Conservation (phyloP, 2,113 vertebrate species). For the Lanius collurio region DNA sequence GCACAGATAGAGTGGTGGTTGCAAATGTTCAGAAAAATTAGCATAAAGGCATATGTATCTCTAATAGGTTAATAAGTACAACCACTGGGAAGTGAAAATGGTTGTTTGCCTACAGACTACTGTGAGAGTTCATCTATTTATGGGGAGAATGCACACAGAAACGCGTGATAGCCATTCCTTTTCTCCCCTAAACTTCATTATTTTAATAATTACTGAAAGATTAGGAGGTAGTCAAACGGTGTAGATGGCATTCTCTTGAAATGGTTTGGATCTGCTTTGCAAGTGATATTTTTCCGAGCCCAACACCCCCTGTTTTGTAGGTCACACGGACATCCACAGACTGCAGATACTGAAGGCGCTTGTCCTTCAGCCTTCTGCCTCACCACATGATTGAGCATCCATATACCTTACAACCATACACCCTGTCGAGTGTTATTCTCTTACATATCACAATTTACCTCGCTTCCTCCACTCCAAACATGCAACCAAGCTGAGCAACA, state of each 20-base stretch:
- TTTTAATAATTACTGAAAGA: not conserved
- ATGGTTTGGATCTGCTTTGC: not conserved
- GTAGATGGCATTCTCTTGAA: not conserved
- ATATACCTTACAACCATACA: slow-evolving; percentile 66
- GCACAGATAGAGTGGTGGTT: not conserved
- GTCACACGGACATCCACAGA: slow-evolving; percentile 48
- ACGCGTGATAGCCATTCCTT: accelerated
- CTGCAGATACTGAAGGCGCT: slow-evolving; percentile 62
- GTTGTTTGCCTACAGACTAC: not conserved
- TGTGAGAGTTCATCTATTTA: not conserved
- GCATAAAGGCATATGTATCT: not conserved
- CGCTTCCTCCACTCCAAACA: slow-evolving; percentile 68
- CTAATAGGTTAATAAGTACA: not conserved
- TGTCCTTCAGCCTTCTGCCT: slow-evolving; percentile 75
- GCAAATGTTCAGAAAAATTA: not conserved
- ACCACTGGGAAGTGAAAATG: slow-evolving; percentile 9
- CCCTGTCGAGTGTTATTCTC: slow-evolving; percentile 74
- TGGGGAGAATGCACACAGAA: not conserved
- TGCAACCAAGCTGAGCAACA: slow-evolving; percentile 70
- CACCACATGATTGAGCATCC: slow-evolving; percentile 61
- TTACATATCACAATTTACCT: slow-evolving; percentile 73
- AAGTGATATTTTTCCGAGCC: slow-evolving; percentile 4
- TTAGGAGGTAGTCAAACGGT: not conserved
- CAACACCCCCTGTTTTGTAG: slow-evolving; percentile 50
- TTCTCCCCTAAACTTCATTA: not conserved